Evolutionary conservation across 2,888 invertebrate genomes (phyloP).

Genomic region (Tholera decimalis): DNA sequence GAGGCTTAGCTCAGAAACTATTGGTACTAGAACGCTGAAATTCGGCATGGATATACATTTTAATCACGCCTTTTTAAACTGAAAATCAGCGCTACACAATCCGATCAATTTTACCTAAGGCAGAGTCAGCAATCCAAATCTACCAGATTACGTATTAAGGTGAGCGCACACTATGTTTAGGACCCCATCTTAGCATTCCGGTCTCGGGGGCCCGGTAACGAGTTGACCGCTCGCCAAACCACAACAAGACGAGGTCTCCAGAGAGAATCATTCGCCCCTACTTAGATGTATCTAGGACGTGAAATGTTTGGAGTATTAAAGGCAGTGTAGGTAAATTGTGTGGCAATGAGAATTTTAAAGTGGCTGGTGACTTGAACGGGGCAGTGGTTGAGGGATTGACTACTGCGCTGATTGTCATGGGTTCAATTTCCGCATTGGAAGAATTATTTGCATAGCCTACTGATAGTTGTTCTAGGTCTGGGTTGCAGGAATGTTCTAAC

Average conservation of each 20-base stretch:
- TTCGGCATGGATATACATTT: no score
- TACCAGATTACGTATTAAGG: slow-evolving; percentile 24
- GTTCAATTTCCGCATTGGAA: no score
- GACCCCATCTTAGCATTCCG: slow-evolving; percentile 28
- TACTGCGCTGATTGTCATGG: no score
- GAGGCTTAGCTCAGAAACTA: no score
- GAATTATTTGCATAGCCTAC: no score
- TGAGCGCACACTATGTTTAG: slow-evolving; percentile 22
- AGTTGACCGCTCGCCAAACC: slow-evolving; percentile 72
- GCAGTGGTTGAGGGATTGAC: no score
- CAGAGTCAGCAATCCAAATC: slow-evolving; percentile 14
- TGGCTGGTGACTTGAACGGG: background rate
- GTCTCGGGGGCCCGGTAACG: slow-evolving; percentile 59
- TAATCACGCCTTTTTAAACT: background rate
- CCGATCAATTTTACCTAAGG: background rate
- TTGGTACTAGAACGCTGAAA: no score
- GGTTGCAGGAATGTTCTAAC: no score
- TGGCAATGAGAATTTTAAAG: slow-evolving; percentile 7
- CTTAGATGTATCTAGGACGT: slow-evolving; percentile 13
- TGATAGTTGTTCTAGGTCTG: no score
- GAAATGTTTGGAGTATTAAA: slow-evolving; percentile 19
- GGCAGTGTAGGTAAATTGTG: background rate
- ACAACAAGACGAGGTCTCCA: slow-evolving; percentile 34
- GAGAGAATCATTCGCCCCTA: slow-evolving; percentile 28
- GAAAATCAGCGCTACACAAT: background rate